Evolutionary conservation across 2,797 vertebrate genomes (phyloP).

Genomic region (Australoheros facetus): DNA sequence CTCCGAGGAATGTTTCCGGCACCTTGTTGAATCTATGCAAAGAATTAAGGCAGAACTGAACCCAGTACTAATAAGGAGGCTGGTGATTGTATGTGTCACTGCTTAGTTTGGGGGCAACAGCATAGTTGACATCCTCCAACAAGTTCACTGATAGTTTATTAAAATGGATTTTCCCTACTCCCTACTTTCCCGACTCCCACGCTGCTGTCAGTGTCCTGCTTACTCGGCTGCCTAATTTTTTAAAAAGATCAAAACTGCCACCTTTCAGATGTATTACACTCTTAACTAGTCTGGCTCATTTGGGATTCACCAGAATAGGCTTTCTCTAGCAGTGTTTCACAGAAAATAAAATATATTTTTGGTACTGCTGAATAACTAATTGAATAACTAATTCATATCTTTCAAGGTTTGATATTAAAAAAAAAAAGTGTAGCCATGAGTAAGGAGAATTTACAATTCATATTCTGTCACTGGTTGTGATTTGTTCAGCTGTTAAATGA

Average conservation of each 20-base stretch:
- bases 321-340: too few relatives aligned
- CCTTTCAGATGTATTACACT: not conserved
- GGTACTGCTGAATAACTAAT: not conserved
- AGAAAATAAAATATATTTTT: not conserved
- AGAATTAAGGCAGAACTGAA: not conserved
- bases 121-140: not conserved
- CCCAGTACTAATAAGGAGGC: not conserved
- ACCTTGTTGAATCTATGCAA: not conserved
- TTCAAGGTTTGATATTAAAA: not conserved
- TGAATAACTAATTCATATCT: not conserved
- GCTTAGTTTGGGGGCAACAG: not conserved
- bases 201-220: not conserved
- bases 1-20: not conserved
- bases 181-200: not conserved
- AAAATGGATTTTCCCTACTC: not conserved
- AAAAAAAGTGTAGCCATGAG: not conserved
- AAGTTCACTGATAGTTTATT: not conserved
- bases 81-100: not conserved
- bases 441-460: not conserved
- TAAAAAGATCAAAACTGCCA: not conserved
- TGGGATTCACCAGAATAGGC: not conserved
- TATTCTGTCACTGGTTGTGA: not conserved
- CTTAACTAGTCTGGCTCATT: not conserved
- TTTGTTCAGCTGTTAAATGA: constrained; percentile 1
- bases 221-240: not conserved